Conservation (phyloP, 2,888 invertebrate genomes). For the Hemithea aestivaria region DNA sequence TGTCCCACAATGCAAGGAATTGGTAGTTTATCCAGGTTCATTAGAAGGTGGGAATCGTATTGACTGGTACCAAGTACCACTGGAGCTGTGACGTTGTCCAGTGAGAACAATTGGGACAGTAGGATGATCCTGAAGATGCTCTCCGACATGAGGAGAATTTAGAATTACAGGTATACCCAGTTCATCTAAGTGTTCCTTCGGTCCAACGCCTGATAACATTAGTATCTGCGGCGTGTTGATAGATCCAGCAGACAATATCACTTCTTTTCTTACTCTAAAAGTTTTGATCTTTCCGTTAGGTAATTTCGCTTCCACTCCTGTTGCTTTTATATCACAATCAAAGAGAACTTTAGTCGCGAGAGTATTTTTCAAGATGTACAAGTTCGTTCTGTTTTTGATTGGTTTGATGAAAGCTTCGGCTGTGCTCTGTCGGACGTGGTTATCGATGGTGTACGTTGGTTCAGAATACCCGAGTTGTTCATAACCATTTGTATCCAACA, state of each 20-base stretch:
- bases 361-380: too few species aligned
- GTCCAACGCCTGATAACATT: constrained; percentile 52
- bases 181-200: constrained; percentile 18
- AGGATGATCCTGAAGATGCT: too few species aligned
- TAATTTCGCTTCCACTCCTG: too few species aligned
- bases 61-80: too few species aligned
- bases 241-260: constrained; percentile 46
- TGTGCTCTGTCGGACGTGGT: constrained; percentile 36
- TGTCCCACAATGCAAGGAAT: neutral
- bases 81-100: too few species aligned
- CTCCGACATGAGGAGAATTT: too few species aligned
- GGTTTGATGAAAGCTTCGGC: constrained; percentile 35
- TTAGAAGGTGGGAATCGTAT: neutral
- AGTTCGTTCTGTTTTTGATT: too few species aligned
- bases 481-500: constrained; percentile 35
- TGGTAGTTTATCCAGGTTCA: constrained; percentile 1
- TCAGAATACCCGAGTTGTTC: constrained; percentile 35
- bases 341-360: too few species aligned
- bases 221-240: constrained; percentile 46
- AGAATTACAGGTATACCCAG: too few species aligned
- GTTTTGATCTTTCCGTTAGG: neutral
- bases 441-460: constrained; percentile 30
- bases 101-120: too few species aligned
- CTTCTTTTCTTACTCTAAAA: constrained; percentile 28
- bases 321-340: too few species aligned